Conservation (phyloP, 2,888 invertebrate species). For the Iselma pallidipennis region DNA sequence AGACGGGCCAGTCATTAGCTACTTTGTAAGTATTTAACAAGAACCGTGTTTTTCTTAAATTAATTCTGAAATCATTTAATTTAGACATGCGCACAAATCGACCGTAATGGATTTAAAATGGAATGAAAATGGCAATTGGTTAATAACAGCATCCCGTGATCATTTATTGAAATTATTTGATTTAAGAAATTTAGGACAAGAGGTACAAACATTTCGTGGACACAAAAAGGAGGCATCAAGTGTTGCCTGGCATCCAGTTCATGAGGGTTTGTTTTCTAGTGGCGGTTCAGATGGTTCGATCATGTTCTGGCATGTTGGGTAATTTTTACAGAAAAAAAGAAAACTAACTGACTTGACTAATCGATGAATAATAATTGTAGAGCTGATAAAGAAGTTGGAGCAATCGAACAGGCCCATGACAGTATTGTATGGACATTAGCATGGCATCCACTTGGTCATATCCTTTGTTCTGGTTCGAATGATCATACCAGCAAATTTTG, state of each 20-base stretch:
- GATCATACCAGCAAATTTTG: slow-evolving; percentile 99
- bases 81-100: slow-evolving; percentile 96
- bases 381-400: slow-evolving; percentile 97
- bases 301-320: slow-evolving; percentile 98
- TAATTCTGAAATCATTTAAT: slow-evolving; percentile 15
- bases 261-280: slow-evolving; percentile 96
- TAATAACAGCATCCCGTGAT: slow-evolving; percentile 97
- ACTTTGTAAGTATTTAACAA: slow-evolving; percentile 71
- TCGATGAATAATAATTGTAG: slow-evolving; percentile 57
- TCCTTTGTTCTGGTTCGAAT: slow-evolving; percentile 98
- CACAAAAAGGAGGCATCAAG: slow-evolving; percentile 99
- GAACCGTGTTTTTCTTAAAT: neutral
- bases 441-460: slow-evolving; percentile 99
- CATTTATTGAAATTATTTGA: slow-evolving; percentile 98
- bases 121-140: slow-evolving; percentile 99
- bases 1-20: slow-evolving; percentile 90
- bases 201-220: slow-evolving; percentile 96
- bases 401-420: slow-evolving; percentile 98
- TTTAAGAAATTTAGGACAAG: slow-evolving; percentile 91
- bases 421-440: slow-evolving; percentile 99
- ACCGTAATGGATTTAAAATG: slow-evolving; percentile 99
- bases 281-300: slow-evolving; percentile 99
- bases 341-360: too few species aligned
- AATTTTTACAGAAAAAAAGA: slow-evolving; percentile 31
- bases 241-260: slow-evolving; percentile 97